Percentiles rank a stretch among this genome's conserved stretches.
Conservation (phyloP, 1,140 invertebrate genomes). For the Drosophila bocqueti region DNA sequence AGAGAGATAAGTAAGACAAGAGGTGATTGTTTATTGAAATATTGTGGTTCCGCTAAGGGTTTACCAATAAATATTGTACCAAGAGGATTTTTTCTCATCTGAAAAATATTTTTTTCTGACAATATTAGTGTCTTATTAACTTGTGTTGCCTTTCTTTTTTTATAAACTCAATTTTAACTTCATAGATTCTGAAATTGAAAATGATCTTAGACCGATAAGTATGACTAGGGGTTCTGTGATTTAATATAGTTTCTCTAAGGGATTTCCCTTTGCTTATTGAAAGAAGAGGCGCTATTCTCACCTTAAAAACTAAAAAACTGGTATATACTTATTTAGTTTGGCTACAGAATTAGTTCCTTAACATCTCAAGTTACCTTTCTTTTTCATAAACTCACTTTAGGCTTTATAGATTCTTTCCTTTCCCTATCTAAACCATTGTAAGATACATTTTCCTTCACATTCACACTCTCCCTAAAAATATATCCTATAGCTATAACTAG, state of each 20-base stretch:
- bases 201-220: neutral
- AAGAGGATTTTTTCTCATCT: neutral
- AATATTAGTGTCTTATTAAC: too few relatives aligned
- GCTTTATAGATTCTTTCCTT: neutral
- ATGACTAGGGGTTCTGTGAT: neutral
- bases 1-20: neutral
- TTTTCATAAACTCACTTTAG: neutral
- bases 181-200: neutral
- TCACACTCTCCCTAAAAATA: neutral
- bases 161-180: too few relatives aligned
- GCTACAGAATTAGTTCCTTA: neutral
- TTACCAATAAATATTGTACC: too few relatives aligned
- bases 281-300: too few relatives aligned
- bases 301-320: neutral
- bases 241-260: neutral
- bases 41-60: neutral
- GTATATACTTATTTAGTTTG: too few relatives aligned
- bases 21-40: neutral
- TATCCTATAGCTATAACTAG: neutral
- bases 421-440: too few relatives aligned
- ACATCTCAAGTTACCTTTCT: neutral
- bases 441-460: neutral
- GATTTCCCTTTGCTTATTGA: too few relatives aligned
- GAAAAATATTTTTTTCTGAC: too few relatives aligned
- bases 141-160: too few relatives aligned